These are phyloP conservation scores for Accipiter virgatus DNA, from an alignment of 2,113 vertebrate genomes.

Conservation along the genomic window DNA sequence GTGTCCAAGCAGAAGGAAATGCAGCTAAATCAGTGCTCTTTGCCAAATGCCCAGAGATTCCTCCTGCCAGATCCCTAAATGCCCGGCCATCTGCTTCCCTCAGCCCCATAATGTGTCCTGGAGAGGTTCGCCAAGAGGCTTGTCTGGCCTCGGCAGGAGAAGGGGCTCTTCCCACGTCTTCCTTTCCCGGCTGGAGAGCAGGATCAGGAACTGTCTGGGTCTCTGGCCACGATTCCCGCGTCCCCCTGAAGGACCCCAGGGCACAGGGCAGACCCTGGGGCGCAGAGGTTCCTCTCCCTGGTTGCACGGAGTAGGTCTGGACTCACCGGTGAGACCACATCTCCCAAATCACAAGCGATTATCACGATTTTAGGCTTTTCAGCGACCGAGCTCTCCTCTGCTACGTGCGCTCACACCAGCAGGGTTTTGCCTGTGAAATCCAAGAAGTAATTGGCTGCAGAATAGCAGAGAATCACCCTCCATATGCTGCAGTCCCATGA, in stretches of 20 bases:
- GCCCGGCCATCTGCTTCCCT: neutral
- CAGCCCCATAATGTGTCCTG: neutral
- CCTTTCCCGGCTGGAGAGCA: neutral
- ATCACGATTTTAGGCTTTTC: neutral
- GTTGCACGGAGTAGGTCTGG: neutral
- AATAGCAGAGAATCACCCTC: slow-evolving; percentile 26
- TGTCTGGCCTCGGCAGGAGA: neutral
- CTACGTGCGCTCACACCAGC: fast-evolving
- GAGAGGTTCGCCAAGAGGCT: neutral
- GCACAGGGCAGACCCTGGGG: fast-evolving
- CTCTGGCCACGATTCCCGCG: neutral
- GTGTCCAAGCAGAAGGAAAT: neutral
- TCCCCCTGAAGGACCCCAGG: neutral
- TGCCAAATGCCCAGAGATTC: neutral
- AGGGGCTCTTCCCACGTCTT: neutral
- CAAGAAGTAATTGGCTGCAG: slow-evolving; percentile 26
- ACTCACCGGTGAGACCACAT: neutral
- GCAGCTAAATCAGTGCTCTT: neutral
- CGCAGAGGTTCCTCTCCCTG: neutral
- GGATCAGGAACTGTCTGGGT: neutral
- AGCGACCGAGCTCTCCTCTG: fast-evolving
- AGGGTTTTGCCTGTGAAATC: neutral
- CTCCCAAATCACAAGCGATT: neutral
- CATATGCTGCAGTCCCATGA: neutral
- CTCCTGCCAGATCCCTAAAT: slow-evolving; percentile 8